Evolutionary conservation across 1,140 invertebrate genomes (phyloP).

Genomic region (Pinna nobilis): DNA sequence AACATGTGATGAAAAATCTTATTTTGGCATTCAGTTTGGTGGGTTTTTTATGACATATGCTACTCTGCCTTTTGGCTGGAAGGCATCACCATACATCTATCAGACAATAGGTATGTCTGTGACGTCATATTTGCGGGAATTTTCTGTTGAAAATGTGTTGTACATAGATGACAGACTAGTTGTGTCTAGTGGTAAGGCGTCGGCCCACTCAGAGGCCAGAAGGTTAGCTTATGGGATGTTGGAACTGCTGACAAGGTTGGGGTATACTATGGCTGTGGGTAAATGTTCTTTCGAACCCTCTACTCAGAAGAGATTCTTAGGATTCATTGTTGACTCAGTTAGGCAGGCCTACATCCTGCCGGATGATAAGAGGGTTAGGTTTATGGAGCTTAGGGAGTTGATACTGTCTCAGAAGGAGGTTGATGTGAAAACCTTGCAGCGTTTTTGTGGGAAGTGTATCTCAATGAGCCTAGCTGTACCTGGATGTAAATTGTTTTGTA

Average conservation of each 20-base stretch:
- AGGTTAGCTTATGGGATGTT: neutral
- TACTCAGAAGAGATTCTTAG: constrained; percentile 10
- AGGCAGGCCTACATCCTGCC: constrained; percentile 32
- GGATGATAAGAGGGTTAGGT: constrained; percentile 33
- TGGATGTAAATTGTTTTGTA: constrained; percentile 30
- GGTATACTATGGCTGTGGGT: constrained; percentile 20
- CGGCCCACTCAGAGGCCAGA: neutral
- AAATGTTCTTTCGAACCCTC: constrained; percentile 25
- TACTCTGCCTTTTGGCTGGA: constrained; percentile 39
- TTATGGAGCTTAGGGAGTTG: constrained; percentile 26
- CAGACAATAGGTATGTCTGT: constrained; percentile 36
- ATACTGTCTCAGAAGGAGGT: constrained; percentile 22
- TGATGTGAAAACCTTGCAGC: constrained; percentile 35
- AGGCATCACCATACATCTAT: constrained; percentile 36
- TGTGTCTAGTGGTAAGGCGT: neutral
- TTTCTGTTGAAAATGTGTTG: neutral
- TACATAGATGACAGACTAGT: constrained; percentile 44
- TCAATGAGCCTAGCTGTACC: constrained; percentile 30
- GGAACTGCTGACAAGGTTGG: constrained; percentile 16
- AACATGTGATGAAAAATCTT: constrained; percentile 39
- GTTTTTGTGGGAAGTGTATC: constrained; percentile 37
- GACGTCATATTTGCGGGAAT: constrained; percentile 26
- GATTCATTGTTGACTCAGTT: constrained; percentile 20
- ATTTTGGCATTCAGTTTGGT: constrained; percentile 41
- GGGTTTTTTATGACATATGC: constrained; percentile 30